Percentiles rank a stretch among this genome's conserved stretches.
These are phyloP conservation scores for Pipistrellus pygmaeus DNA, from an alignment of 2,797 vertebrate genomes.

Conservation along the genomic window DNA sequence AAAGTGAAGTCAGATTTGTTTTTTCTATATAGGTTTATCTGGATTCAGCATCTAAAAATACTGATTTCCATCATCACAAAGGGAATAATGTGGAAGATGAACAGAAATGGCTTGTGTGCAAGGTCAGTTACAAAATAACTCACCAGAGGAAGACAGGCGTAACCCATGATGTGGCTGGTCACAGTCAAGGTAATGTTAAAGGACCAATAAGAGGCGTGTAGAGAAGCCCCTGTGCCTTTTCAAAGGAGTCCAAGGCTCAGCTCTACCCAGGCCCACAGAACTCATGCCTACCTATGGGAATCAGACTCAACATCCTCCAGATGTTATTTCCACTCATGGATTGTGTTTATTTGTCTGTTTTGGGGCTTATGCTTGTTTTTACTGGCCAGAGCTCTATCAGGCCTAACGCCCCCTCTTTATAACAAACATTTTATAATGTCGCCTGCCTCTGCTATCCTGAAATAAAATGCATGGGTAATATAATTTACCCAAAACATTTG, in stretches of 20 bases:
- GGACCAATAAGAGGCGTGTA: background rate
- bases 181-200: background rate
- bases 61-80: background rate
- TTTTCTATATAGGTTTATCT: conserved; percentile 43
- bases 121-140: conserved; percentile 39
- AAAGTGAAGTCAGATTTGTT: conserved; percentile 56
- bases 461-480: conserved; percentile 51
- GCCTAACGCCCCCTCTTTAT: background rate
- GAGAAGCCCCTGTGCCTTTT: background rate
- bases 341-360: background rate
- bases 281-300: background rate
- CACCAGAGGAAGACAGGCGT: background rate
- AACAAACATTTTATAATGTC: conserved; percentile 3
- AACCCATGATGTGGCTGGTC: background rate
- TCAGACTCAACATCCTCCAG: background rate
- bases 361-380: background rate
- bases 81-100: background rate
- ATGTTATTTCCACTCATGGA: background rate
- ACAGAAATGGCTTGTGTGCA: background rate
- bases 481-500: conserved; percentile 5
- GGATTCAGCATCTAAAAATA: conserved; percentile 69
- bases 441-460: conserved; percentile 6
- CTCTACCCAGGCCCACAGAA: background rate
- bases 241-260: background rate
- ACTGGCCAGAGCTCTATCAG: background rate